Base-by-base conservation (phyloP, 2,113 vertebrate species). In the Cynopterus brachyotis region DNA sequence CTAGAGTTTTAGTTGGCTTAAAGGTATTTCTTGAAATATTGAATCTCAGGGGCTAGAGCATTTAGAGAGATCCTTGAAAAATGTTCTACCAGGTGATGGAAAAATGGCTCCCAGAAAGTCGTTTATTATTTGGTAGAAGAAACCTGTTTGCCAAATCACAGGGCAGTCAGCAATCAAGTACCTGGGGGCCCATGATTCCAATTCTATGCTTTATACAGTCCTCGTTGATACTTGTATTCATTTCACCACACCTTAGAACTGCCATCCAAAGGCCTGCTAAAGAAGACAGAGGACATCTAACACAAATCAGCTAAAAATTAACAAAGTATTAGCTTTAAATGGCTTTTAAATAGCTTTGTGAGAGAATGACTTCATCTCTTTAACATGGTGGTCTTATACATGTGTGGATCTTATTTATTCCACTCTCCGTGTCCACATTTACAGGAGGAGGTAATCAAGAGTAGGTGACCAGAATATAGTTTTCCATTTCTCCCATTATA, bases 11-110 rank as follows among this genome's bases (percentile, higher is more conserved):
- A 89, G 91, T 95, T 91, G 88, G 59, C 59, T 91, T 97, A 75
- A 89, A 95, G 93, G 40, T 72, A 87, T 95, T 97, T 97, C 80
- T 96, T 90, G 90, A 96, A 95, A 95, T 97, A 95, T 88, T 94
- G 53, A 93, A 88, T 95, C 83, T 53, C 75, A 80, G 47, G 32
- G 47, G 75, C 35, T 72, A 93, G n/a, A 91, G 94, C 89, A 94
- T 37, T 75, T 73, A 89, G 35, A 95, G 28, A 94, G 55, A 89
- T 50, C 22, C 19, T 66, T 92, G 80, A 95, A 94, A 92, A 67
- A 85, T 67, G 42, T 92, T 96, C 89, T 87, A 89, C 37, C 42
- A 92, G 92, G 70, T 53, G 75, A 90, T 89, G 28, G 30, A 83
- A 96, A 94, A 97, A 62, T 93, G 60, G 47, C 35, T 97, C 93